Base-by-base conservation (phyloP, 1,140 invertebrate genomes). In the Platorchestia sp. region DNA sequence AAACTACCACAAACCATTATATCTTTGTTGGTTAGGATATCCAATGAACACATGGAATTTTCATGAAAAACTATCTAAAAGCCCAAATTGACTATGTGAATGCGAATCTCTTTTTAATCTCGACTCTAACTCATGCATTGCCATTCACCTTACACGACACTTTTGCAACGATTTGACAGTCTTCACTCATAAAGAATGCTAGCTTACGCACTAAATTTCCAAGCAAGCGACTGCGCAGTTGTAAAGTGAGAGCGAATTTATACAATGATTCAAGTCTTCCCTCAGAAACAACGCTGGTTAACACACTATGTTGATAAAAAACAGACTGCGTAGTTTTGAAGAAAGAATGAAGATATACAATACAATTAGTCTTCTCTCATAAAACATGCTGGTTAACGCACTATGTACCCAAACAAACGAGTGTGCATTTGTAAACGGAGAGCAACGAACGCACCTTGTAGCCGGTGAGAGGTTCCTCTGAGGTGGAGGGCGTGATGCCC, bases 401-500 rank as follows among this genome's bases (percentile, higher is more conserved):
- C 27, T 75, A 36, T 22, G 27, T 75, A 22, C 59, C 36, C 1
- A 10, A 75, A 27, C 59, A 27, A 75, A 3, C n/a, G n/a, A n/a
- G n/a, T 27, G 27, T 19, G 59, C 27, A 10, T 3, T 75, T 75
- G 59, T 1, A 36, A 75, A 10, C n/a, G n/a, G n/a, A 27, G 36
- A 75, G 59, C 36, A 27, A 75, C 7, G 27, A 22, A 75, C 59
- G 7, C 86, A 99, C 98, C 98, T 99, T 99, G 97, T 99, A 99
- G 27, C 99, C 99, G 96, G 98, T 98, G 0, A 99, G 97, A 36
- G 99, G 99, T 97, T 99, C 99, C 97, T 99, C 99, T 96, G 99
- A 98, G 41, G 98, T 97, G 91, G 98, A 98, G 19, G 98, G 98
- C 90, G 99, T 98, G 7, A 99, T 98, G 97, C 99, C 99, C 96